Evolutionary conservation across 2,888 invertebrate species (phyloP).

Genomic region (Thymelicus lineola): DNA sequence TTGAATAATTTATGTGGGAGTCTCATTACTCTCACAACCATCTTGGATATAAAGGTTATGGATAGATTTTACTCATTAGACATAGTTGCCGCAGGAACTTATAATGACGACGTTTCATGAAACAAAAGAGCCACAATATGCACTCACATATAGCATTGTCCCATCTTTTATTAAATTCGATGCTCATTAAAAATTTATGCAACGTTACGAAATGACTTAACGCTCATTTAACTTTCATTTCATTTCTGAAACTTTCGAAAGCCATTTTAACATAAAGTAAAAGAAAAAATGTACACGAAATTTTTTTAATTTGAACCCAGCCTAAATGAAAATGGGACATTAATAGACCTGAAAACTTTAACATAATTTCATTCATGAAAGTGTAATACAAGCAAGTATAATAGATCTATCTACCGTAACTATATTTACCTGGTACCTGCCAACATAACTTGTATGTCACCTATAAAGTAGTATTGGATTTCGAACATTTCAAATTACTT

Average conservation of each 20-base stretch:
- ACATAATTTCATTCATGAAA: not conserved
- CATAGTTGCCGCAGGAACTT: slow-evolving; percentile 65
- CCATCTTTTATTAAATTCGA: slow-evolving; percentile 72
- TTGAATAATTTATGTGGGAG: not conserved
- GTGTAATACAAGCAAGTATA: too few species aligned
- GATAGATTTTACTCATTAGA: slow-evolving; percentile 70
- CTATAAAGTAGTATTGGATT: too few species aligned
- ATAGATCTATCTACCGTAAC: too few species aligned
- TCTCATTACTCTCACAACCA: not conserved
- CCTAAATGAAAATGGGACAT: not conserved
- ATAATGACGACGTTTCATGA: slow-evolving; percentile 66
- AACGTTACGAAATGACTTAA: slow-evolving; percentile 30
- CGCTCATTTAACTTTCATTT: slow-evolving; percentile 30
- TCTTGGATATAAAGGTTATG: slow-evolving; percentile 39
- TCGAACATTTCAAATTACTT: too few species aligned
- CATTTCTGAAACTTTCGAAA: slow-evolving; percentile 3
- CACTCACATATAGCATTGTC: slow-evolving; percentile 76
- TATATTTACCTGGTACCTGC: too few species aligned
- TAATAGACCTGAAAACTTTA: not conserved
- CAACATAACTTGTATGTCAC: too few species aligned
- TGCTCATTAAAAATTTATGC: slow-evolving; percentile 73
- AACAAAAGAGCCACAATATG: slow-evolving; percentile 74
- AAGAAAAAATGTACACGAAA: not conserved
- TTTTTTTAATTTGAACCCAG: not conserved
- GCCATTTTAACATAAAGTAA: not conserved